These are phyloP conservation scores for Enteromius anoplus DNA, from an alignment of 2,797 vertebrate species.

Conservation along the genomic window DNA sequence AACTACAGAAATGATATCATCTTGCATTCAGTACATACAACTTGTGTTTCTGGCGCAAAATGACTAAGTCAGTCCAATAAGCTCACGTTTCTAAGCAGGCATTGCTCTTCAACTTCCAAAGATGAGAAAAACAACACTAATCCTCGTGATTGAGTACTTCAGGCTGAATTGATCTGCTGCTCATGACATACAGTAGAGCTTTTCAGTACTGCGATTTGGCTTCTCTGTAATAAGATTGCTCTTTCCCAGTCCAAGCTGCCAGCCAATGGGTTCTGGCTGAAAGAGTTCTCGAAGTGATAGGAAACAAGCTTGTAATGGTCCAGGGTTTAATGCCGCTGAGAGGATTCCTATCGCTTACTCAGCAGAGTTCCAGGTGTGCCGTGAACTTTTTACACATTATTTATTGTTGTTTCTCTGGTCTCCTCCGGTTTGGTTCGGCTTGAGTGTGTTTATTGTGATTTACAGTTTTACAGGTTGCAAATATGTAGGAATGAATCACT, in stretches of 20 bases:
- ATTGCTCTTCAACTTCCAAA: constrained; percentile 8
- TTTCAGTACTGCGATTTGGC: background rate
- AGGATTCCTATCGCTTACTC: constrained; percentile 36
- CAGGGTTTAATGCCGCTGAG: constrained; percentile 39
- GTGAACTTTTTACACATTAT: constrained; percentile 36
- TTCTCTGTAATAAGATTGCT: constrained; percentile 26
- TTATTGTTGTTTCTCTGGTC: constrained; percentile 9
- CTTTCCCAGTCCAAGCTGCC: constrained; percentile 15
- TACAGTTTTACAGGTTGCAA: constrained; percentile 20
- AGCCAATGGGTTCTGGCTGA: constrained; percentile 36
- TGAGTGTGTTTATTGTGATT: constrained; percentile 40
- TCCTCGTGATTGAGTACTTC: background rate
- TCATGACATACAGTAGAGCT: constrained; percentile 8
- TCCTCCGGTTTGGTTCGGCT: background rate
- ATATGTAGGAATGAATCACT: constrained; percentile 16
- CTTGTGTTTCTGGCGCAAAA: background rate
- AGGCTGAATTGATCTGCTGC: background rate
- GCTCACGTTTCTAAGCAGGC: background rate
- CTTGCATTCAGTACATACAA: background rate
- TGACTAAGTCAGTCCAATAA: background rate
- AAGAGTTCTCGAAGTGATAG: constrained; percentile 28
- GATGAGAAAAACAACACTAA: constrained; percentile 13
- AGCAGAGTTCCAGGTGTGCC: constrained; percentile 44
- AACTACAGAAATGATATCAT: background rate
- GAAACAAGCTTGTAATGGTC: constrained; percentile 40